Percentiles rank a stretch among this genome's conserved stretches.
phyloP scores from a whole-genome alignment of 30 jellyfish, hydroid and myxozoan genomes.

The Cassiopea xamachana region DNA sequence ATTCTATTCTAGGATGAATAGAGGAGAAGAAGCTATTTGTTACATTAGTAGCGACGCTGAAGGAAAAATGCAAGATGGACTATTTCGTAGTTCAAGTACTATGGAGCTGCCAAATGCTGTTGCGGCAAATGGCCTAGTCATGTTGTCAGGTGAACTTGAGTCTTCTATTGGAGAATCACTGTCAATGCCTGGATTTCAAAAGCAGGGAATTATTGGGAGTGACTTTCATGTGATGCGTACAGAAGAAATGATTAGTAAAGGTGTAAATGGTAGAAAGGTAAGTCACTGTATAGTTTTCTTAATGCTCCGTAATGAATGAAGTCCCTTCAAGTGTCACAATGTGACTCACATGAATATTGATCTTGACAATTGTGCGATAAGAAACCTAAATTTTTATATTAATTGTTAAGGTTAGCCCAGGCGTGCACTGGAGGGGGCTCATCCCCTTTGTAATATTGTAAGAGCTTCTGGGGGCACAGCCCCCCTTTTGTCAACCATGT shows the following conservation, averaged over 20 bases:
- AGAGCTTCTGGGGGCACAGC: no score
- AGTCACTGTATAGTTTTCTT: not conserved
- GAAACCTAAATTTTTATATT: no score
- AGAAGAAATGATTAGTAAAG: not conserved
- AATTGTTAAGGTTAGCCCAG: no score
- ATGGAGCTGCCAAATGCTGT: not conserved
- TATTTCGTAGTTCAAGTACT: not conserved
- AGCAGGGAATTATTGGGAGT: not conserved
- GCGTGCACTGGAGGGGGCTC: no score
- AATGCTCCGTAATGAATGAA: not conserved
- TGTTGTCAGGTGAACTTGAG: not conserved
- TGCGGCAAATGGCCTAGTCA: conserved; percentile 11
- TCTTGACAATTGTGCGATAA: no score
- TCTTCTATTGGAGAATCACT: not conserved
- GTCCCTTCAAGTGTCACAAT: not conserved
- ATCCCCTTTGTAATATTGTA: no score
- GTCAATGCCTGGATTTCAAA: not conserved
- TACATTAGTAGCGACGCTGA: not conserved
- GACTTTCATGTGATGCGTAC: not conserved
- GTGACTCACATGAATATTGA: no score
- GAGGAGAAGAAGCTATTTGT: not conserved
- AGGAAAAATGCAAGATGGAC: not conserved
- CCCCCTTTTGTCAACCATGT: no score
- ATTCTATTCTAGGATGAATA: not conserved
- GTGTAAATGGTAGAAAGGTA: not conserved